Evolutionary conservation across 2,888 invertebrate genomes (phyloP).

Genomic region (Megalurothrips usitatus): DNA sequence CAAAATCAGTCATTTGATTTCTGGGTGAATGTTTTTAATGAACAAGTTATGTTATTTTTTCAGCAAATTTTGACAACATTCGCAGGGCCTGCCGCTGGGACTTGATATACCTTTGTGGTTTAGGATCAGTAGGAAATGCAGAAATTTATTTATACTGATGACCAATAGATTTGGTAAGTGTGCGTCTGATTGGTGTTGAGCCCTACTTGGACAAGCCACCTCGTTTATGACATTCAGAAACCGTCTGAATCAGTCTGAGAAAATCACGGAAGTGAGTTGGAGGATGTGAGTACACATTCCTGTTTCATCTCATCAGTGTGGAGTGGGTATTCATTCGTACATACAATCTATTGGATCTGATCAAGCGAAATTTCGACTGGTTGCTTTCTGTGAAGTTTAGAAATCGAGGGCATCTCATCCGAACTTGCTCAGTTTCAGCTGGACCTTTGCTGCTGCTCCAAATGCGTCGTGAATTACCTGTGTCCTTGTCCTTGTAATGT

Average conservation of each 20-base stretch:
- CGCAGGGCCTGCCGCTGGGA: not conserved
- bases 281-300: not conserved
- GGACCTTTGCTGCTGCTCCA: not conserved
- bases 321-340: not conserved
- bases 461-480: not conserved
- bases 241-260: not conserved
- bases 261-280: not conserved
- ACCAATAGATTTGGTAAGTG: constrained; percentile 17
- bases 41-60: constrained; percentile 25
- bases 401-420: not conserved
- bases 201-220: not conserved
- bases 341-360: not conserved
- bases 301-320: not conserved
- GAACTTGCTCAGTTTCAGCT: constrained; percentile 20
- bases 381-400: not conserved
- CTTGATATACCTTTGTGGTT: not conserved
- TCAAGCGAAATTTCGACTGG: not conserved
- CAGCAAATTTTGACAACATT: constrained; percentile 20
- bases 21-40: constrained; percentile 18
- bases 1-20: not conserved
- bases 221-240: not conserved
- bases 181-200: not conserved
- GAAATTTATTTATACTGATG: not conserved
- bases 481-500: not conserved
- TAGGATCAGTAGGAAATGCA: not conserved